Percentiles rank a stretch among this genome's conserved stretches.
These are phyloP conservation scores for Brachionus angularis DNA, from an alignment of 1,140 invertebrate species.

Conservation along the genomic window DNA sequence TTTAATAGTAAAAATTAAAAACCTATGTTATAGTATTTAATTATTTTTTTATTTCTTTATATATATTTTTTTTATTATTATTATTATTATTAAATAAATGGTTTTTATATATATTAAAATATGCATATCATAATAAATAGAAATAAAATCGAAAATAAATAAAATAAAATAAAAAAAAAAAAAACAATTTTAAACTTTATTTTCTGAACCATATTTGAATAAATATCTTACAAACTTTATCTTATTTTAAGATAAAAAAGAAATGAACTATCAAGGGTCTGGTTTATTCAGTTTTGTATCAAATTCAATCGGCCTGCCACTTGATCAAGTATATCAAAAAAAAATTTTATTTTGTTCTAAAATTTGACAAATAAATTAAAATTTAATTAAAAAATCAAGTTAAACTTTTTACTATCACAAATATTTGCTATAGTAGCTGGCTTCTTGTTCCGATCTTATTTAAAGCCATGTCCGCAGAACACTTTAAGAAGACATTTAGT, in stretches of 20 bases:
- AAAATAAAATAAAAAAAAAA: too few species aligned
- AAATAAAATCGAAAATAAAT: too few species aligned
- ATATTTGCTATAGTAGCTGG: slow-evolving; percentile 6
- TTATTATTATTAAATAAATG: too few species aligned
- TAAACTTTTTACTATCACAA: slow-evolving; percentile 38
- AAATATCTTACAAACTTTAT: neutral
- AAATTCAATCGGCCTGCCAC: neutral
- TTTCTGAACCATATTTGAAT: slow-evolving; percentile 1
- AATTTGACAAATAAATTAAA: too few species aligned
- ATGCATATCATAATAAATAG: too few species aligned
- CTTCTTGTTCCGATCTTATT: slow-evolving; percentile 21
- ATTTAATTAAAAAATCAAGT: too few species aligned
- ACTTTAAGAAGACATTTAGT: slow-evolving; percentile 20
- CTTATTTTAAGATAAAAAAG: neutral
- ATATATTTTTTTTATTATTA: too few species aligned
- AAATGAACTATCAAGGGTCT: slow-evolving; percentile 29
- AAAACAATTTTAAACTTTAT: neutral
- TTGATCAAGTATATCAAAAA: slow-evolving; percentile 8
- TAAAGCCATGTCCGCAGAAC: slow-evolving; percentile 34
- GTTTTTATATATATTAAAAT: too few species aligned
- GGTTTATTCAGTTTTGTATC: slow-evolving; percentile 35
- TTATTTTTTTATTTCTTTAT: too few species aligned
- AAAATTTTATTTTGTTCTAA: slow-evolving; percentile 1
- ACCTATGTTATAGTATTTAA: too few species aligned
- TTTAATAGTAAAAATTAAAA: too few species aligned